Conservation (phyloP, 1,140 invertebrate species). For the Pollicipes pollicipes region DNA sequence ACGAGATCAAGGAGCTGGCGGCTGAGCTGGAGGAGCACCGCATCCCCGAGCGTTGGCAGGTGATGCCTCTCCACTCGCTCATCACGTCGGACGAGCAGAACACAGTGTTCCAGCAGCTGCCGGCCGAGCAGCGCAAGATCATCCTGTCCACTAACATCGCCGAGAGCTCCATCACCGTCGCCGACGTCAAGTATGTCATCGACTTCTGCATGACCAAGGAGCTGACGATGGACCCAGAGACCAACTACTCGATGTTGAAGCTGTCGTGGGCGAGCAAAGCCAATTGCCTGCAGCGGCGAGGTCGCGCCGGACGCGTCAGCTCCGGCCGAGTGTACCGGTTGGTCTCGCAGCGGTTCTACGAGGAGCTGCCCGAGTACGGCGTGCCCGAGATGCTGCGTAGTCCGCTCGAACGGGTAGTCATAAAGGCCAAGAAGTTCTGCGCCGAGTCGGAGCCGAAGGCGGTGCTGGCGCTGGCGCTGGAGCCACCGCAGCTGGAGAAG, state of each 20-base stretch:
- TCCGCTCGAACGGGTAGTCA: slow-evolving; percentile 62
- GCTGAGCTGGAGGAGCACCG: slow-evolving; percentile 19
- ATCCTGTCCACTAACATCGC: slow-evolving; percentile 93
- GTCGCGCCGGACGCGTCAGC: slow-evolving; percentile 68
- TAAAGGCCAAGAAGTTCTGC: slow-evolving; percentile 63
- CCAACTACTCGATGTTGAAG: slow-evolving; percentile 60
- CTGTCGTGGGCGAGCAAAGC: slow-evolving; percentile 73
- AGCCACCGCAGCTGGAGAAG: slow-evolving; percentile 66
- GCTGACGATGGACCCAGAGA: slow-evolving; percentile 46
- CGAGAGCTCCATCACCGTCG: slow-evolving; percentile 90
- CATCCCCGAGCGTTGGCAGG: slow-evolving; percentile 22
- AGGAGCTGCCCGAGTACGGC: slow-evolving; percentile 19
- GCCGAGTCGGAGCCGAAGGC: slow-evolving; percentile 58
- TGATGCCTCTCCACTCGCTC: slow-evolving; percentile 49
- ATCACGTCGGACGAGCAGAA: slow-evolving; percentile 48
- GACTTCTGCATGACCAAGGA: slow-evolving; percentile 88
- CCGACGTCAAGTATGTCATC: slow-evolving; percentile 84
- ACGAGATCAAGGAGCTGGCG: slow-evolving; percentile 53
- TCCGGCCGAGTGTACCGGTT: slow-evolving; percentile 74
- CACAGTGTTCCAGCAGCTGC: slow-evolving; percentile 40
- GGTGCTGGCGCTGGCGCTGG: slow-evolving; percentile 62
- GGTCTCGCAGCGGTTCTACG: slow-evolving; percentile 52
- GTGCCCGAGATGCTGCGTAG: slow-evolving; percentile 59
- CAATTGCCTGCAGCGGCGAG: slow-evolving; percentile 74
- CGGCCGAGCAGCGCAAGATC: slow-evolving; percentile 48